Evolutionary conservation across 2,113 vertebrate genomes (phyloP), one percentile per base, ranked within the genome.

Genomic region (Galeopterus variegatus): DNA sequence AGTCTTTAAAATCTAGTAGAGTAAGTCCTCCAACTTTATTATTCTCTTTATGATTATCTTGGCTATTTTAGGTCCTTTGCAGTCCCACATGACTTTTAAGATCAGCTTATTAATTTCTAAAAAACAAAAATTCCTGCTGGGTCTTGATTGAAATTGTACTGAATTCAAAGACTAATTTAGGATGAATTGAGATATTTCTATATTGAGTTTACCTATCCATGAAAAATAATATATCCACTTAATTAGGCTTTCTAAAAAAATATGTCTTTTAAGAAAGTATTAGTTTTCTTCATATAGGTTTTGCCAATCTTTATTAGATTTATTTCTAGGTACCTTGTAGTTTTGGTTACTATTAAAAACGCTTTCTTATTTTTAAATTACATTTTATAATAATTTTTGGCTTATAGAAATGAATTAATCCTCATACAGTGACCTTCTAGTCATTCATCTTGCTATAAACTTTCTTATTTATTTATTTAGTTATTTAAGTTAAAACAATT

Each of bases 291-390:
- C 45, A 69, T 56, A 60, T 2, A 76, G 58, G 5, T 75, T n/a
- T 95, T 77, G 33, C 14, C 50, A 69, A 21, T 62, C 17, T 90
- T 72, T 73, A 23, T 69, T 85, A 90, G 52, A 95, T 85, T 94
- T 88, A 88, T 82, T 88, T 73, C n/a, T 82, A 65, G 73, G 6
- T 81, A 80, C n/a, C 81, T 48, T 56, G 23, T 48, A 67, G 48
- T n/a, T 41, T 41, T 41, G 41, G 41, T 41, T 41, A 41, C 41
- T 41, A 41, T 41, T 41, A 41, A 41, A 41, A 41, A 41, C 4
- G 41, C 41, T 87, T 86, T 81, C 33, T 85, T 65, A 67, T 23
- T 79, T 70, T 52, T 33, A 73, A 82, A 73, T 73, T 70, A 64
- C 10, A 65, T 69, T 69, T 86, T 79, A 26, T n/a, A 67, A 50